Evolutionary conservation across 2,888 invertebrate genomes (phyloP).

Genomic region (Piscicola geometra): DNA sequence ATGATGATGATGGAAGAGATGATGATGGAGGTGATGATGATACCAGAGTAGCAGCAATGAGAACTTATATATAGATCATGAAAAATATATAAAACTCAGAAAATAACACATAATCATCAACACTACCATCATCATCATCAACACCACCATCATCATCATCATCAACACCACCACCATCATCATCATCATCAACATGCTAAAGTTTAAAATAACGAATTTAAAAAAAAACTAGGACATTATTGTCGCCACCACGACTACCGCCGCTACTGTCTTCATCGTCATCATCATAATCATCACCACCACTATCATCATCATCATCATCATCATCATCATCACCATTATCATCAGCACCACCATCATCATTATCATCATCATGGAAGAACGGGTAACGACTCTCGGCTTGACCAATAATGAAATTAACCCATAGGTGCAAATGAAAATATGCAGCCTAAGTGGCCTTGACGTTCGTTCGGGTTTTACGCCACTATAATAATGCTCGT

Average conservation of each 20-base stretch:
- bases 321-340: background rate
- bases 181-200: conserved; percentile 30
- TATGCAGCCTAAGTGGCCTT: too few relatives aligned
- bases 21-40: too few relatives aligned
- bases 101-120: too few relatives aligned
- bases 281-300: conserved; percentile 18
- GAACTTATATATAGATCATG: too few relatives aligned
- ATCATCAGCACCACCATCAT: conserved; percentile 1
- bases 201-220: too few relatives aligned
- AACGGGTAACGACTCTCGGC: too few relatives aligned
- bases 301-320: conserved; percentile 1
- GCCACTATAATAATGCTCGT: conserved; percentile 18
- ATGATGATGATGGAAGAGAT: too few relatives aligned
- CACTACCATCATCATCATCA: conserved; percentile 10
- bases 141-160: too few relatives aligned
- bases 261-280: background rate
- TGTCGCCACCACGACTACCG: background rate
- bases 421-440: too few relatives aligned
- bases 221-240: background rate
- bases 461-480: background rate
- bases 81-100: too few relatives aligned
- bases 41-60: too few relatives aligned
- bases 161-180: background rate
- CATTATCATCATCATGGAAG: background rate
- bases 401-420: too few relatives aligned